Evolutionary conservation across 1,140 invertebrate genomes (phyloP), one percentile per base, ranked within the genome.

Genomic region (Teleopsis dalmanni): DNA sequence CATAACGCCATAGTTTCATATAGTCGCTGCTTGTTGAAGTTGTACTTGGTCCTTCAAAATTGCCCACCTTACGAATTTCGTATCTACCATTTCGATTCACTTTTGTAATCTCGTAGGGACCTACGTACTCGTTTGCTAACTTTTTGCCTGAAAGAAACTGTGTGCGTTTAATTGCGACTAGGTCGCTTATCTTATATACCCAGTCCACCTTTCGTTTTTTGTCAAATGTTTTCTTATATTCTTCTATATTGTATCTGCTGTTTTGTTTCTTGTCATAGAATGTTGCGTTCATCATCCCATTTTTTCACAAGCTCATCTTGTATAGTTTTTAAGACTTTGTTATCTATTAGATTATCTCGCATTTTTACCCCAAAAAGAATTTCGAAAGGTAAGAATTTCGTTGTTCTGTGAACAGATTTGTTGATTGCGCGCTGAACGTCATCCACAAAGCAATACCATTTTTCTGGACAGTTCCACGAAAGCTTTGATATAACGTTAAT

Each of bases 41-140:
- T 3, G 6, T 26, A 29, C 33, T 47, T 2, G 63, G 58, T 4
- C 62, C 65, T 29, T 64, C 58, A 21, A 48, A 31, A 14, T 54
- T 21, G 1, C 56, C 57, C 33, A 47, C 48, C 46, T 56, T 57
- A 13, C 38, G 10, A 8, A 69, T 57, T 3, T 65, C 57, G 38
- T 66, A 62, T 0, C 46, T 51, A 13, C 63, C 57, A 23, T 58
- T 59, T 0, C 35, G 16, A 16, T 62, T 60, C 3, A 48, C 25
- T 42, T 57, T 62, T 3, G 54, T 19, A 3, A 61, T 34, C 22
- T 47, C n/a, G 43, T 72, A 71, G 0, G 66, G 67, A 7, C 65
- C 62, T 10, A 70, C 35, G n/a, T 31, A 31, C n/a, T 31, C 29
- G n/a, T n/a, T 31, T 9, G 29, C 29, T n/a, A 31, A 31, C 29